phyloP scores from a whole-genome alignment of 2,797 vertebrate genomes.

The Lepilemur ruficaudatus region DNA sequence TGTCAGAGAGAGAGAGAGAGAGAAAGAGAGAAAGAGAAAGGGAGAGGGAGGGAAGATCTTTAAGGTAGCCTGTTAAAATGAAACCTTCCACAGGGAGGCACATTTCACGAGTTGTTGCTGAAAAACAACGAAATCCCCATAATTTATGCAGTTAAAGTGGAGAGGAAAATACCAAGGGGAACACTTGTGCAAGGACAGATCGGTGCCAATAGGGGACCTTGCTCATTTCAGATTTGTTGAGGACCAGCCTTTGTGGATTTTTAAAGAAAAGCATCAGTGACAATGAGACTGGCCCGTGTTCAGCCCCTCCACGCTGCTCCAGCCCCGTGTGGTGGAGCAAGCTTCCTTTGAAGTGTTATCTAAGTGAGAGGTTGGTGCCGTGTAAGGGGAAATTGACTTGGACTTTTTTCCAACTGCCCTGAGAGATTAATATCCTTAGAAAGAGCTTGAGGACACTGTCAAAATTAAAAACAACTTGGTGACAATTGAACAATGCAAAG shows the following conservation, averaged over 20 bases:
- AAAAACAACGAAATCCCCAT: background rate
- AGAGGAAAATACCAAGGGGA: background rate
- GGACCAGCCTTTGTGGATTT: background rate
- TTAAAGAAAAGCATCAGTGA: background rate
- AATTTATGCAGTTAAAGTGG: background rate
- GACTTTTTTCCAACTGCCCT: conserved; percentile 4
- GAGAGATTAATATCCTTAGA: conserved; percentile 54
- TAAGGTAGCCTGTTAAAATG: background rate
- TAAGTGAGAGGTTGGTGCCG: background rate
- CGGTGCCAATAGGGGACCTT: background rate
- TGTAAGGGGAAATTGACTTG: conserved; percentile 24
- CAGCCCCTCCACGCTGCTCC: no score
- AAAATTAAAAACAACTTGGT: conserved; percentile 45
- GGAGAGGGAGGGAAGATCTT: background rate
- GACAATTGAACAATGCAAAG: conserved; percentile 26
- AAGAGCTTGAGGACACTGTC: conserved; percentile 26
- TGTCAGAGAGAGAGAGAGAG: background rate
- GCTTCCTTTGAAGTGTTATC: conserved; percentile 21
- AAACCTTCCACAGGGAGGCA: background rate
- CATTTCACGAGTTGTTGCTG: background rate
- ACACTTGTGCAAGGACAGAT: background rate
- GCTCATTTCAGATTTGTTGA: background rate
- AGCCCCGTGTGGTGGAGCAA: background rate
- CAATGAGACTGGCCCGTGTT: background rate
- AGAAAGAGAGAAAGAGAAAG: background rate